Base-by-base conservation (phyloP, 2,113 vertebrate genomes). In the Bubo scandiacus region DNA sequence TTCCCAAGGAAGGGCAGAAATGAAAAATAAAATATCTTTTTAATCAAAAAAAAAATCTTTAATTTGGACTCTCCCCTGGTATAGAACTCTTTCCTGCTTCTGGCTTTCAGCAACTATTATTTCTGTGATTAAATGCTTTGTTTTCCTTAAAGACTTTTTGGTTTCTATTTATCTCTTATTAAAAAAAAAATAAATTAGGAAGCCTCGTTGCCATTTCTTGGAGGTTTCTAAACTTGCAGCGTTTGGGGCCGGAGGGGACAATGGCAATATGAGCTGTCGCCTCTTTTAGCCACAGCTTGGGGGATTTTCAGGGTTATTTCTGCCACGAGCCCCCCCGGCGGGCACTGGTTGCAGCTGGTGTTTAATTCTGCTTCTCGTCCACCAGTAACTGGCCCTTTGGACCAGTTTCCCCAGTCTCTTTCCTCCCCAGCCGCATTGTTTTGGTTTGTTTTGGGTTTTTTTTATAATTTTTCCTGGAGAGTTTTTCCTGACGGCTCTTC, bases 81-180 rank as follows among this genome's bases (percentile, higher is more conserved):
- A 22, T 3, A 30, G 22, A 81, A 6, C 15, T 10, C 2, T 8
- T 42, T 21, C 20, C 17, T 34, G 4, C 25, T n/a, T 32, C 61
- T 15, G 34, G 6, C 23, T 52, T 58, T 17, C 32, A 9, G 30
- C 7, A 67, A 11, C 6, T 12, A 1, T 78, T 61, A 29, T 55
- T 88, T n/a, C 49, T 3, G 3, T 21, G 22, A 3, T 45, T 12
- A 67, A 85, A 51, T 0, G 0, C 27, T n/a, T 16, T 2, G 1
- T 40, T 67, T 86, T 66, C 40, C 58, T 2, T 0, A 23, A 36
- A 54, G 45, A 6, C 4, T 47, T 63, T 9, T 34, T 19, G 5
- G 18, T 40, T 93, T 51, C 26, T 63, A 7, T 66, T 75, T 66
- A 9, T 8, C 4, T 36, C 25, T 43, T 27, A 8, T 0, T 20